phyloP scores from a whole-genome alignment of 35 echinoderm and acorn worm species.

The Lytechinus pictus region DNA sequence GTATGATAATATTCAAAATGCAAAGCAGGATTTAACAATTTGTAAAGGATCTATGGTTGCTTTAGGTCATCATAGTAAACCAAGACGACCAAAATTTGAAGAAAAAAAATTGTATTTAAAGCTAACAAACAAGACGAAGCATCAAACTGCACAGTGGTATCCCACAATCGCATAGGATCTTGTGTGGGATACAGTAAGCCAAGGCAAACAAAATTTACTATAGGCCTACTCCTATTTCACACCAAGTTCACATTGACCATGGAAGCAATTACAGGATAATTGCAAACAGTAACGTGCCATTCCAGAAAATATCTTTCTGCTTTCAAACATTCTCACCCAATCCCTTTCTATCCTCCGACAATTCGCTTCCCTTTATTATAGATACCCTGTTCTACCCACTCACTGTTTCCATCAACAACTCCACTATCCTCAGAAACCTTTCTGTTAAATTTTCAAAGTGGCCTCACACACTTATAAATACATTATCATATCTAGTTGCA shows the following conservation, averaged over 20 bases:
- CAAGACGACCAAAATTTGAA: too few species aligned
- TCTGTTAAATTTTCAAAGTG: neutral
- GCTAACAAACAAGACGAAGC: too few species aligned
- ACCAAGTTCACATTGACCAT: neutral
- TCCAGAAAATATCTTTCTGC: neutral
- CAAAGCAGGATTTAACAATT: too few species aligned
- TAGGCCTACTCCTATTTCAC: too few species aligned
- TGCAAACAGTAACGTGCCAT: neutral
- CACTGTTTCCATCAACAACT: neutral
- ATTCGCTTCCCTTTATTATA: neutral
- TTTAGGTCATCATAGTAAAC: too few species aligned
- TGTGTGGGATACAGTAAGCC: too few species aligned
- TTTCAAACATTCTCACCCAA: neutral
- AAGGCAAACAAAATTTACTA: too few species aligned
- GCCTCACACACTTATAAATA: slow-evolving; percentile 18
- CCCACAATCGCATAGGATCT: too few species aligned
- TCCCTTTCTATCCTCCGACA: neutral
- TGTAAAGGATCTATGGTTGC: too few species aligned
- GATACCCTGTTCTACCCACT: neutral
- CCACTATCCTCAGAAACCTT: neutral
- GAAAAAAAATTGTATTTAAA: too few species aligned
- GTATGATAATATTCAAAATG: too few species aligned
- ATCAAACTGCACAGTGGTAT: too few species aligned
- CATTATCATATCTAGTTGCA: neutral
- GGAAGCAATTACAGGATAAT: neutral